Evolutionary conservation across 53 echinoderm and acorn worm genomes (phyloP).

Genomic region (Apostichopus leukothele): DNA sequence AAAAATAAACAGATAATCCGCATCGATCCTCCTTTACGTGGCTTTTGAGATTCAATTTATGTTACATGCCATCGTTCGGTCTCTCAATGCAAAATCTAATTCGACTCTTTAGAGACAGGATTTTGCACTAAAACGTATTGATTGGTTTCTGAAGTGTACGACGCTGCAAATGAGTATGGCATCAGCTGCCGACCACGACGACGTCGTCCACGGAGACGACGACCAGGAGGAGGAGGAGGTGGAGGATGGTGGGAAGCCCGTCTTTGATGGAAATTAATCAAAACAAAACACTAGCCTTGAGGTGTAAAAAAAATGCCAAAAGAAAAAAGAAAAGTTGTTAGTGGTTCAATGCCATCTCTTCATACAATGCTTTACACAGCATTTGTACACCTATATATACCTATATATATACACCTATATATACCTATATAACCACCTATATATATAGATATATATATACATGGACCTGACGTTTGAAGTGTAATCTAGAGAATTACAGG

Average conservation of each 20-base stretch:
- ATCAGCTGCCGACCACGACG: slow-evolving; percentile 16
- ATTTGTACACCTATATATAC: too few species aligned
- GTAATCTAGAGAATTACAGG: too few species aligned
- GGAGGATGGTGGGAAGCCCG: background rate
- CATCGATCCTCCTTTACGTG: slow-evolving; percentile 37
- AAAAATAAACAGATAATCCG: slow-evolving; percentile 29
- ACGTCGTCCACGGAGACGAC: background rate
- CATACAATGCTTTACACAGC: too few species aligned
- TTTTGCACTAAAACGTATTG: slow-evolving; percentile 45
- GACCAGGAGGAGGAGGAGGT: too few species aligned
- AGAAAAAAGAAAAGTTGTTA: too few species aligned
- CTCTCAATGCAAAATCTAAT: slow-evolving; percentile 44
- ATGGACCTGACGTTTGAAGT: too few species aligned
- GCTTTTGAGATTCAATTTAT: slow-evolving; percentile 44
- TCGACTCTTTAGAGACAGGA: slow-evolving; percentile 43
- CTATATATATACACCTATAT: too few species aligned
- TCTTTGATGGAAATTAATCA: slow-evolving; percentile 12
- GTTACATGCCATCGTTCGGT: slow-evolving; percentile 38
- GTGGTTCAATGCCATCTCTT: too few species aligned
- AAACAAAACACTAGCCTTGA: background rate
- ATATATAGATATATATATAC: too few species aligned
- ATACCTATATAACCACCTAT: too few species aligned
- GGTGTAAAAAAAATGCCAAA: background rate
- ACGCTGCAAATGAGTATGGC: slow-evolving; percentile 16
- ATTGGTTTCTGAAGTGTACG: slow-evolving; percentile 35